Evolutionary conservation across 2,888 invertebrate species (phyloP).

Genomic region (Alsophila aescularia): DNA sequence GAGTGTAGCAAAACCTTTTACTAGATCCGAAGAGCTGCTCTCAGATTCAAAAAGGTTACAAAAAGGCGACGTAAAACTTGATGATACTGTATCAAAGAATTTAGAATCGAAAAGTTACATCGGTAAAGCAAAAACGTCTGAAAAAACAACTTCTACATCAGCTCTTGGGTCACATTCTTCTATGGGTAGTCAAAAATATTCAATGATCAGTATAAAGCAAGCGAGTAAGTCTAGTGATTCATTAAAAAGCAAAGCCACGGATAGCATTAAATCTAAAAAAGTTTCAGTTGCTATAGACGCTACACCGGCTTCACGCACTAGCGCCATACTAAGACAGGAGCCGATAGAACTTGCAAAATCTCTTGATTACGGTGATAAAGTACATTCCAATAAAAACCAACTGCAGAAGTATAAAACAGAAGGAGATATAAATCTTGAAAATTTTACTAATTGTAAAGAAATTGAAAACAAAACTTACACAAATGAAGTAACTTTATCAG

Average conservation of each 20-base stretch:
- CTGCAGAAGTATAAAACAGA: slow-evolving; percentile 75
- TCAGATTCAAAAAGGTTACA: slow-evolving; percentile 63
- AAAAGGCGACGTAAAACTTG: slow-evolving; percentile 51
- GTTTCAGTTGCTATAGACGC: slow-evolving; percentile 92
- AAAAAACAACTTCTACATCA: slow-evolving; percentile 78
- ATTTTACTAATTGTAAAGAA: slow-evolving; percentile 34
- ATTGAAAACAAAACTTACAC: slow-evolving; percentile 60
- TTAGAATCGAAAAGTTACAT: slow-evolving; percentile 53
- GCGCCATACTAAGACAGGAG: slow-evolving; percentile 89
- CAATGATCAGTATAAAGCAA: slow-evolving; percentile 53
- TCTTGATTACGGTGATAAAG: slow-evolving; percentile 72
- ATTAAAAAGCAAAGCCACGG: slow-evolving; percentile 70
- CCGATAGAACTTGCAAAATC: slow-evolving; percentile 90
- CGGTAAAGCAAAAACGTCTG: slow-evolving; percentile 66
- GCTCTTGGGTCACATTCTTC: slow-evolving; percentile 77
- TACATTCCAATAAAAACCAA: slow-evolving; percentile 64
- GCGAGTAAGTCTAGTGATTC: slow-evolving; percentile 75
- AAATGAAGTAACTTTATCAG: slow-evolving; percentile 68
- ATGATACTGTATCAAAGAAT: slow-evolving; percentile 50
- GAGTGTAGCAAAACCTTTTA: slow-evolving; percentile 62
- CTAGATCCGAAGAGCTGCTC: slow-evolving; percentile 76
- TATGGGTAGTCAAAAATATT: slow-evolving; percentile 66
- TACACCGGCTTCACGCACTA: slow-evolving; percentile 89
- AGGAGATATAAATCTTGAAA: slow-evolving; percentile 59
- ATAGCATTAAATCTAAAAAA: slow-evolving; percentile 84